Evolutionary conservation across 2,888 invertebrate species (phyloP), one percentile per base, ranked within the genome.

Genomic region (Melinaea marsaeus): DNA sequence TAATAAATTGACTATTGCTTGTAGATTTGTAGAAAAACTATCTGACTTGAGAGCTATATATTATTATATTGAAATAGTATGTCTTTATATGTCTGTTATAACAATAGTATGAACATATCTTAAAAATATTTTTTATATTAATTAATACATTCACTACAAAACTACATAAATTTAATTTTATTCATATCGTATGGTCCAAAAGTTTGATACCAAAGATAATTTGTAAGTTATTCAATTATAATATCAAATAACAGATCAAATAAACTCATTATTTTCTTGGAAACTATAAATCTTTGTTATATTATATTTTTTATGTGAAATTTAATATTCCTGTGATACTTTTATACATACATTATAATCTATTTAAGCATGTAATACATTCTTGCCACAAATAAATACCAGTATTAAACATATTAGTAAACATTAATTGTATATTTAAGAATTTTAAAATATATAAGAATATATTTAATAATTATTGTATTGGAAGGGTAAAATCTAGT

Each of bases 271-370:
- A n/a, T 46, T 34, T 2, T 46, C n/a, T 51, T 37, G 35, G 11
- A 37, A 35, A 9, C 11, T 59, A 32, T 33, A 55, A 32, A 48
- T 51, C 35, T n/a, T 13, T 47, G 34, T 33, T 35, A 32, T 34
- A 32, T 33, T 13, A 22, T 13, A 51, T 37, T 33, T 61, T 22
- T 61, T 42, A 11, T 33, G 46, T 51, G 57, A 57, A 64, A 74
- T 78, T 70, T 73, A 76, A 72, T 75, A 84, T 76, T 85, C 85
- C 86, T 87, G 86, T 87, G 86, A 87, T 87, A 85, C 81, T 84
- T 83, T 80, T 42, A 7, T 37, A 37, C 37, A 37, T 37, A 42
- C 42, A 42, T 42, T 42, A 42, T 42, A 9, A 42, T 42, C 7
- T 11, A 42, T 42, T 42, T 37, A 42, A 42, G 42, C 42, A 9